These are phyloP conservation scores for Cichladusa arquata DNA, from an alignment of 2,113 vertebrate species.

Conservation along the genomic window DNA sequence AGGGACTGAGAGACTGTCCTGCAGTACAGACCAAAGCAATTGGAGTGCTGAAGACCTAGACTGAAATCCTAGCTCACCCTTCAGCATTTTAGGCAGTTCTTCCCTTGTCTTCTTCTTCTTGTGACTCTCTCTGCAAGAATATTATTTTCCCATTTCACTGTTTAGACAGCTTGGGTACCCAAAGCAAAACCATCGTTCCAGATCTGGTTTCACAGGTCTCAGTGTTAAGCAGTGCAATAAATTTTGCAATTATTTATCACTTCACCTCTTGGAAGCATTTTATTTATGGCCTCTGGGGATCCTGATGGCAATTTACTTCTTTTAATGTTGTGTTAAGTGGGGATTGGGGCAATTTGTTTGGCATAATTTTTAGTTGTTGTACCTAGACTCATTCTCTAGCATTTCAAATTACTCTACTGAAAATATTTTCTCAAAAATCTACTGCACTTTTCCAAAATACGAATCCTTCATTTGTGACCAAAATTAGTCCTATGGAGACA, in stretches of 20 bases:
- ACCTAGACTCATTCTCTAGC: not conserved
- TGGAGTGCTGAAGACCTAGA: not conserved
- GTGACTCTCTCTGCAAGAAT: not conserved
- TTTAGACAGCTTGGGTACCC: not conserved
- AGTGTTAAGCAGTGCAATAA: not conserved
- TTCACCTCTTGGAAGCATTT: not conserved
- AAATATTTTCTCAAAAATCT: not conserved
- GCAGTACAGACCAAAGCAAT: not conserved
- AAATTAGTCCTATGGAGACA: not conserved
- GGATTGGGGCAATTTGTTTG: not conserved
- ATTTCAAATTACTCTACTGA: not conserved
- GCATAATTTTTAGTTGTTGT: not conserved
- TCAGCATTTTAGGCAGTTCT: not conserved
- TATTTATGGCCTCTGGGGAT: not conserved
- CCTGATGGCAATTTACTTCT: not conserved
- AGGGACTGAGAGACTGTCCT: not conserved
- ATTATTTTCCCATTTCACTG: not conserved
- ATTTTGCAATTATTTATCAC: not conserved
- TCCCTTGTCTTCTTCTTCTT: not conserved
- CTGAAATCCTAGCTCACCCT: not conserved
- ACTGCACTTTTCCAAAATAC: not conserved
- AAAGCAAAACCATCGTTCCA: not conserved
- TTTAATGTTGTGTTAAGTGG: not conserved
- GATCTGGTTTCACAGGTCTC: not conserved
- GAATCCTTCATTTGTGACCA: not conserved